These are phyloP conservation scores for Parambassis ranga DNA, from an alignment of 2,797 vertebrate genomes.

Conservation along the genomic window DNA sequence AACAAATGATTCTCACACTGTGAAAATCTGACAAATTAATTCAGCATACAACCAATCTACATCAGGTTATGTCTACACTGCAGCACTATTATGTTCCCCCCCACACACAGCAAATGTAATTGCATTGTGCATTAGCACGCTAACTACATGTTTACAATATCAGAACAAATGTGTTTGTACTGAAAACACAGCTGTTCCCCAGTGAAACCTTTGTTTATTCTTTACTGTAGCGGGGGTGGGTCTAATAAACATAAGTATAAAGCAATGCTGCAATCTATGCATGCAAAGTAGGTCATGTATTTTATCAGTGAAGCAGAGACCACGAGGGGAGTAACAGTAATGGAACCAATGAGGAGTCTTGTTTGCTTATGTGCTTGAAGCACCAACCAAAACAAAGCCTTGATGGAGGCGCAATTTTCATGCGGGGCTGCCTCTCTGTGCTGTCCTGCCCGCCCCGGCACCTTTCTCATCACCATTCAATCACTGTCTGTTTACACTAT, in stretches of 20 bases:
- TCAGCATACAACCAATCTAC: neutral
- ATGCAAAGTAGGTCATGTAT: conserved; percentile 72
- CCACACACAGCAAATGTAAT: neutral
- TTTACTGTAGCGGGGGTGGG: conserved; percentile 17
- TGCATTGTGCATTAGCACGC: conserved; percentile 1
- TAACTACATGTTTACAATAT: conserved; percentile 31
- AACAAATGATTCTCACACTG: too few relatives aligned
- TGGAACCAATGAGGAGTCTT: conserved; percentile 56
- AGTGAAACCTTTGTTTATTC: conserved; percentile 50
- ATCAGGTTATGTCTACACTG: neutral
- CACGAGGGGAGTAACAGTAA: conserved; percentile 58
- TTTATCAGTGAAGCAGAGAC: conserved; percentile 51
- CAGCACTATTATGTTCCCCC: neutral
- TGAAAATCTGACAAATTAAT: neutral
- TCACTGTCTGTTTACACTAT: conserved; percentile 84
- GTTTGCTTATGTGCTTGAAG: conserved; percentile 74
- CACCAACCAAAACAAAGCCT: conserved; percentile 74
- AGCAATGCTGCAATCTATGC: conserved; percentile 49
- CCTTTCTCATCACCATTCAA: conserved; percentile 81
- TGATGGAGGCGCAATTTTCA: conserved; percentile 62
- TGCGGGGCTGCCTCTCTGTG: conserved; percentile 53
- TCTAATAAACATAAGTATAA: conserved; percentile 49
- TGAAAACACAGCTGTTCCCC: conserved; percentile 58
- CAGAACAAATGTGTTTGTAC: conserved; percentile 38
- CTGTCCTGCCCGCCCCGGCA: conserved; percentile 63